Evolutionary conservation across 2,797 vertebrate species (phyloP).

Genomic region (Steatocranus sp.): DNA sequence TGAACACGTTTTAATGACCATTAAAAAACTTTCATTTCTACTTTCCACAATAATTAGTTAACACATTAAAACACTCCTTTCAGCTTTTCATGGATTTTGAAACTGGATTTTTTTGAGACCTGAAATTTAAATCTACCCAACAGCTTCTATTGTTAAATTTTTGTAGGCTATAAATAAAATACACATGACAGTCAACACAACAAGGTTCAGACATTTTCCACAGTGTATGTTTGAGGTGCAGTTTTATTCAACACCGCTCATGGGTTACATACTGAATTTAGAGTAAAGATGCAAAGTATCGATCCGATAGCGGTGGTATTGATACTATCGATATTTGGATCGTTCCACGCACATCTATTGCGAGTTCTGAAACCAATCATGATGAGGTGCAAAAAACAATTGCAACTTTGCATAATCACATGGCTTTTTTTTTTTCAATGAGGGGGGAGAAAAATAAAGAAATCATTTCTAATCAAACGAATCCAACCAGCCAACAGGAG

Average conservation of each 20-base stretch:
- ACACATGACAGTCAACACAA: not conserved
- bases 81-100: not conserved
- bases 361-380: not conserved
- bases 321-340: not conserved
- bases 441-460: not conserved
- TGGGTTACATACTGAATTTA: not conserved
- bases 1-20: not conserved
- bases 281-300: not conserved
- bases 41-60: not conserved
- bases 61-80: not conserved
- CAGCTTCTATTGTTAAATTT: not conserved
- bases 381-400: not conserved
- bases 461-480: fast-evolving
- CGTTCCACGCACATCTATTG: not conserved
- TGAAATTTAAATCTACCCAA: not conserved
- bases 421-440: not conserved
- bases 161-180: not conserved
- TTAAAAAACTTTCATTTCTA: not conserved
- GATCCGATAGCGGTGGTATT: not conserved
- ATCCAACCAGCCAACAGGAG: not conserved
- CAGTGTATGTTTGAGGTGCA: not conserved
- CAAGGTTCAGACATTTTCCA: not conserved
- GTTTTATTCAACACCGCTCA: not conserved
- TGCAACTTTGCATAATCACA: not conserved
- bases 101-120: not conserved